Conservation (phyloP, 1,140 invertebrate genomes). For the Polypedilum vanderplanki region DNA sequence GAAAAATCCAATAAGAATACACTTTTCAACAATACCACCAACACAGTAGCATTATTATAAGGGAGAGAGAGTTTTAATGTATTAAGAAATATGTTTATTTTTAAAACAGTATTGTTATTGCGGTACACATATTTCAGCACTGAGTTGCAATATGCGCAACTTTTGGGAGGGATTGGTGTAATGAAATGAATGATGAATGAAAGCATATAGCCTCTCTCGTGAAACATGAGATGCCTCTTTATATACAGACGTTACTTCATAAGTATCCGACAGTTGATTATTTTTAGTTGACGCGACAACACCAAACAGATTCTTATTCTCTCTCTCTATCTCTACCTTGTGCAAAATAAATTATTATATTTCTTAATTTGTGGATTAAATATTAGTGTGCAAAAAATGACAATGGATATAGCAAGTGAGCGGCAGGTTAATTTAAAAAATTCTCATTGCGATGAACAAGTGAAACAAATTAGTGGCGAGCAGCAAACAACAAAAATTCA, state of each 20-base stretch:
- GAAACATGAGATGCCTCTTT: neutral
- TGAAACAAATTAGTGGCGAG: neutral
- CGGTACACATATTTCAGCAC: constrained; percentile 28
- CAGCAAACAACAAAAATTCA: constrained; percentile 34
- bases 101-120: constrained; percentile 19
- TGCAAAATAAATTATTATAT: neutral
- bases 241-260: constrained; percentile 8
- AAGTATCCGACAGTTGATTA: neutral
- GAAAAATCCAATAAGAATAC: too few relatives aligned
- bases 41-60: too few relatives aligned
- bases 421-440: constrained; percentile 33
- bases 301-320: neutral
- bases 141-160: constrained; percentile 7
- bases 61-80: neutral
- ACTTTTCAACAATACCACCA: too few relatives aligned
- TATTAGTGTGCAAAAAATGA: constrained; percentile 33
- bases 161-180: constrained; percentile 17
- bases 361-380: neutral
- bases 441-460: constrained; percentile 31
- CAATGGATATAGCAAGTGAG: constrained; percentile 41
- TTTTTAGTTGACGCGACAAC: neutral
- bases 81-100: constrained; percentile 9
- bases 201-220: constrained; percentile 8
- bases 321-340: neutral
- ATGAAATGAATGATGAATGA: constrained; percentile 24